phyloP scores from a whole-genome alignment of 2,113 vertebrate genomes.

The Taxidea taxus region DNA sequence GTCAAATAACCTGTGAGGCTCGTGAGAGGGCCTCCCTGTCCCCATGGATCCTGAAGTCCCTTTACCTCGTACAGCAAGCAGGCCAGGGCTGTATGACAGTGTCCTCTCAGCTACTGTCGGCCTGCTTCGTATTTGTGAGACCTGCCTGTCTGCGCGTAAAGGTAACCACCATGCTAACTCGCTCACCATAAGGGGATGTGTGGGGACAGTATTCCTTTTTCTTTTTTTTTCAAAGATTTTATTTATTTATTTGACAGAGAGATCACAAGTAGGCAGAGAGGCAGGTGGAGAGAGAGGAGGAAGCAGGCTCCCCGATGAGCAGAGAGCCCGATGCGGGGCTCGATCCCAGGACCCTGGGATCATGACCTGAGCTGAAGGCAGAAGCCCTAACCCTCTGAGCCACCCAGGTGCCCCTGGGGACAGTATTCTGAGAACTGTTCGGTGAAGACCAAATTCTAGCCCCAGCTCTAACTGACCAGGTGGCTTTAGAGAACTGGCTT shows the following conservation, averaged over 20 bases:
- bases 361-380: no score
- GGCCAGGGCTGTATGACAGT: background rate
- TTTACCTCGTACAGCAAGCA: background rate
- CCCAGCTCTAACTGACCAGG: background rate
- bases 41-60: background rate
- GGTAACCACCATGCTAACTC: background rate
- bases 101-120: background rate
- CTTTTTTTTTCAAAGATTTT: no score
- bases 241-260: no score
- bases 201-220: background rate
- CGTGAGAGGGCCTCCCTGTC: background rate
- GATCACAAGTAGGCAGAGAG: no score
- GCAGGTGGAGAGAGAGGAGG: no score
- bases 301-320: no score
- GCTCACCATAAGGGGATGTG: background rate
- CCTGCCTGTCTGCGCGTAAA: background rate
- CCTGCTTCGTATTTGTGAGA: background rate
- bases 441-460: background rate
- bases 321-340: no score
- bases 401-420: no score
- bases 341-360: no score
- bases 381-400: no score
- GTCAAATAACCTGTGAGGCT: background rate
- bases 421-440: background rate
- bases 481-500: background rate